Evolutionary conservation across 2,797 vertebrate species (phyloP).

Genomic region (Tolypeutes matacus): DNA sequence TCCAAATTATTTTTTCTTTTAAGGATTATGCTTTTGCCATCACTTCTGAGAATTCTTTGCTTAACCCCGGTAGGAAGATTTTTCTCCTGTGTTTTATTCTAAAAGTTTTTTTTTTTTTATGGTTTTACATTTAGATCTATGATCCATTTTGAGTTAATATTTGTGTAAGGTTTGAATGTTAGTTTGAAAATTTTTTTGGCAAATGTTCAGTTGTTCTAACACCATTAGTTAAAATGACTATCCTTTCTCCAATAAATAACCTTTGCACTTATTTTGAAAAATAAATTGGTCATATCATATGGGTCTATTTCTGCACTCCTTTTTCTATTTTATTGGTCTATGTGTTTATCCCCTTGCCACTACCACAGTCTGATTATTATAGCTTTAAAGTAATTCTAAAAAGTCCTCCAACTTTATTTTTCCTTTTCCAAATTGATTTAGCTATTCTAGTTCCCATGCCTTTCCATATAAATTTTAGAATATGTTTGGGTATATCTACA

Average conservation of each 20-base stretch:
- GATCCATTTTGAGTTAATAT: background rate
- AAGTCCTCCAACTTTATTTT: background rate
- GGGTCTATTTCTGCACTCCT: background rate
- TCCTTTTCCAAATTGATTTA: constrained; percentile 17
- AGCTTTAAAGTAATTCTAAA: constrained; percentile 24
- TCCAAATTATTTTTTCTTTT: background rate
- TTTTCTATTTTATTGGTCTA: background rate
- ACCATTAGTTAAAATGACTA: background rate
- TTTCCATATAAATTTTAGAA: background rate
- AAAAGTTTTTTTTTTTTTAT: background rate
- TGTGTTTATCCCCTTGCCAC: background rate
- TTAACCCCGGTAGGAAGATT: background rate
- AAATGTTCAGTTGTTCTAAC: background rate
- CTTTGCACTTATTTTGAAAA: background rate
- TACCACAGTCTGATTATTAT: background rate
- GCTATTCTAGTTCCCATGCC: background rate
- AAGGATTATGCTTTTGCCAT: background rate
- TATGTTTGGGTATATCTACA: background rate
- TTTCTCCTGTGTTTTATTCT: background rate
- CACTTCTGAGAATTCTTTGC: background rate
- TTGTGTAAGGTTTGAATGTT: background rate
- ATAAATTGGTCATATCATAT: constrained; percentile 1
- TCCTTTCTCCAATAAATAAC: background rate
- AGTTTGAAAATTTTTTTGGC: background rate
- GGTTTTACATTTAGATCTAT: background rate